Conservation (phyloP, 2,113 vertebrate genomes). For the Nipponia nippon region DNA sequence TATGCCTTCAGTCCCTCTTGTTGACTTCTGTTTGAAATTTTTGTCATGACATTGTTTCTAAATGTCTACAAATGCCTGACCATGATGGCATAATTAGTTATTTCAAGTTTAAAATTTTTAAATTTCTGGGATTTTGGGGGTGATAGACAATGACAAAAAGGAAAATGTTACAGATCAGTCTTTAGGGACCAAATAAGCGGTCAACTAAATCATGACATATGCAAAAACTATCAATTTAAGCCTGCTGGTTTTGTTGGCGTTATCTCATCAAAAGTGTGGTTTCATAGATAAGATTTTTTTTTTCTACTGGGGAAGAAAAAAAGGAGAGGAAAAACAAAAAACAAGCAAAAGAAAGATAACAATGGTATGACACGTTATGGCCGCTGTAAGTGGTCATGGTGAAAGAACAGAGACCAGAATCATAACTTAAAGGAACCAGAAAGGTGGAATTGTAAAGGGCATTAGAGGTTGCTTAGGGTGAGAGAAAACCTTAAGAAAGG, state of each 20-base stretch:
- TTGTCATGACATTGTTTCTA: background rate
- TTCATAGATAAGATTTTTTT: background rate
- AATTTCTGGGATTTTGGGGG: background rate
- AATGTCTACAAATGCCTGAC: background rate
- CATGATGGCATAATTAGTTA: background rate
- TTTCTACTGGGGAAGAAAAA: background rate
- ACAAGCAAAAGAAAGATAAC: background rate
- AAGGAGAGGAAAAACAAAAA: background rate
- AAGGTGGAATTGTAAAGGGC: background rate
- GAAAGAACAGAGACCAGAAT: background rate
- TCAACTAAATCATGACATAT: background rate
- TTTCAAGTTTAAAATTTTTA: background rate
- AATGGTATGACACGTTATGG: background rate
- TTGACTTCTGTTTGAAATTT: background rate
- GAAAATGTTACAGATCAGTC: background rate
- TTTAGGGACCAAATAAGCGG: background rate
- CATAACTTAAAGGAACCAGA: background rate
- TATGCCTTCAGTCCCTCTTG: background rate
- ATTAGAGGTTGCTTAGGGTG: background rate
- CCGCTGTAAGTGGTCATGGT: background rate
- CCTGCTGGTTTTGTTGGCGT: background rate
- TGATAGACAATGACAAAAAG: background rate
- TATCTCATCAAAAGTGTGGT: background rate
- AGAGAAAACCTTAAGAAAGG: background rate
- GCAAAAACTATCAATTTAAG: background rate